Conservation (phyloP, 1,140 invertebrate genomes). For the Drosophila burlai region DNA sequence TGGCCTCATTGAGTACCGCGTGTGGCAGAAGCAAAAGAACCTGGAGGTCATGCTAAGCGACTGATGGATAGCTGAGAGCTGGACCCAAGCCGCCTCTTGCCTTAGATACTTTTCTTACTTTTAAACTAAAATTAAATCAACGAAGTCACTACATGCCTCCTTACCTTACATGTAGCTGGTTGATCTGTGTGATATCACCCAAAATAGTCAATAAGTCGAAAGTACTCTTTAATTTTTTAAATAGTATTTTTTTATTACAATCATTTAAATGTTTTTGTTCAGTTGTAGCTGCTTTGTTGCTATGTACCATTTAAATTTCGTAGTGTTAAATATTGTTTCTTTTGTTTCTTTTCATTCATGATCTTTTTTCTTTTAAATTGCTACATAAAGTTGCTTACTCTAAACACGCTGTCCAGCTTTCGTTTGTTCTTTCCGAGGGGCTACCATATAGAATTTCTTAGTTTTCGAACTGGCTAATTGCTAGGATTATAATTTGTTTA, state of each 20-base stretch:
- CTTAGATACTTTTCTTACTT: conserved; percentile 9
- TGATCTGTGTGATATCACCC: conserved; percentile 53
- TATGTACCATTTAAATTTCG: conserved; percentile 76
- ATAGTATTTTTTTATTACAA: conserved; percentile 79
- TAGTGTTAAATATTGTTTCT: conserved; percentile 69
- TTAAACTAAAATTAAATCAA: not conserved
- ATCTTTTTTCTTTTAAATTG: conserved; percentile 52
- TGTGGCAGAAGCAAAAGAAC: conserved; percentile 79
- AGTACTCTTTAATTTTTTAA: conserved; percentile 51
- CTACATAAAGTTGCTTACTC: conserved; percentile 77
- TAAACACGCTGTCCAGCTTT: conserved; percentile 39
- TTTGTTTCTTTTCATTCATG: conserved; percentile 40
- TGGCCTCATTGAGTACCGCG: conserved; percentile 75
- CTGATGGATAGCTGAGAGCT: conserved; percentile 15
- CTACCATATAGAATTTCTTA: conserved; percentile 63
- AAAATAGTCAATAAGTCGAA: conserved; percentile 18
- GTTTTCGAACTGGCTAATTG: conserved; percentile 33
- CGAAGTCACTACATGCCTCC: not conserved
- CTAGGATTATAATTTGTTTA: conserved; percentile 71
- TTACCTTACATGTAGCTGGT: not conserved
- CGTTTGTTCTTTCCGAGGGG: conserved; percentile 49
- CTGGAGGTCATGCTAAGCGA: conserved; percentile 76
- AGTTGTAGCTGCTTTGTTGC: conserved; percentile 56
- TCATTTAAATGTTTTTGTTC: conserved; percentile 81
- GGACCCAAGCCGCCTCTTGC: conserved; percentile 18